Percentiles rank a stretch among this genome's conserved stretches.
Evolutionary conservation across 2,888 invertebrate genomes (phyloP).

Genomic region (Pseudoips prasinana): DNA sequence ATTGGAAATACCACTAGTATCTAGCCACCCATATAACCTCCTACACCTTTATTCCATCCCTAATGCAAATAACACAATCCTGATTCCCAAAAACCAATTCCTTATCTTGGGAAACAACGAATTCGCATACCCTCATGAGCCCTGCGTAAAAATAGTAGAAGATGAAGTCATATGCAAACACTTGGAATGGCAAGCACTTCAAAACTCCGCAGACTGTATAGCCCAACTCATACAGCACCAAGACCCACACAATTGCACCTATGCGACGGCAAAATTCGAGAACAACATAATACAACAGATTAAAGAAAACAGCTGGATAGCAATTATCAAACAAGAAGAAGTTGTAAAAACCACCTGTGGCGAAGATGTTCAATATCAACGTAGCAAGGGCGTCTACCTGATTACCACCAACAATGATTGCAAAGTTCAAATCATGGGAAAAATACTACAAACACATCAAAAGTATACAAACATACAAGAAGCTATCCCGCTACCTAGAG

Average conservation of each 20-base stretch:
- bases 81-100: conserved; percentile 27
- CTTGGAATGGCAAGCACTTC: no score
- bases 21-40: conserved; percentile 4
- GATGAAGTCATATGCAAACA: conserved; percentile 16
- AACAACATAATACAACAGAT: not conserved
- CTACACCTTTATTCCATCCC: conserved; percentile 29
- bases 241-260: no score
- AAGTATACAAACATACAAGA: conserved; percentile 22
- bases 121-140: conserved; percentile 31
- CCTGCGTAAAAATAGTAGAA: conserved; percentile 19
- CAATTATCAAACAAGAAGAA: no score
- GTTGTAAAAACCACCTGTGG: no score
- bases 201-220: no score
- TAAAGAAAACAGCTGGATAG: no score
- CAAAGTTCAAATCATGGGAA: no score
- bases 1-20: conserved; percentile 1
- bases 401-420: conserved; percentile 12
- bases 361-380: no score
- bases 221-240: no score
- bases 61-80: conserved; percentile 20
- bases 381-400: conserved; percentile 1
- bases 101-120: conserved; percentile 33
- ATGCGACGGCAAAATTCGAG: not conserved
- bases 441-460: no score
- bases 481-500: conserved; percentile 20